Conservation (phyloP, 1,140 invertebrate genomes). For the Leptinotarsa undecemlineata region DNA sequence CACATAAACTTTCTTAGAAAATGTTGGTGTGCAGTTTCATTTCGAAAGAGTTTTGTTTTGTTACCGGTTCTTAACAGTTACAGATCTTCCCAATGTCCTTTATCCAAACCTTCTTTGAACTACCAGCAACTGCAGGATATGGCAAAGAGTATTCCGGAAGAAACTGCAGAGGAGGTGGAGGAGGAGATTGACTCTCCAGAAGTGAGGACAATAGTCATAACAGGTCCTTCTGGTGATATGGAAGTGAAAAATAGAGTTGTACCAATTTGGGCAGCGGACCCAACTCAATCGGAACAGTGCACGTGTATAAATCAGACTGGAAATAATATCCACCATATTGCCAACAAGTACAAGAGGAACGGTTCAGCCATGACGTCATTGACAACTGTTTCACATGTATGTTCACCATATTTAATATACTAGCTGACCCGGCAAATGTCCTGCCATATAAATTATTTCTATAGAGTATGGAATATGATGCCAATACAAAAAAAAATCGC, state of each 20-base stretch:
- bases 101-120: constrained; percentile 44
- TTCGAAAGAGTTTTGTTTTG: too few relatives aligned
- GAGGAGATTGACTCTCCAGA: constrained; percentile 30
- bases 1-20: too few relatives aligned
- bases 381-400: constrained; percentile 24
- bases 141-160: constrained; percentile 49
- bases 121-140: constrained; percentile 50
- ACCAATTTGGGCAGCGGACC: constrained; percentile 46
- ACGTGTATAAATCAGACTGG: constrained; percentile 40
- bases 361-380: constrained; percentile 24
- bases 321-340: constrained; percentile 44
- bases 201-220: constrained; percentile 36
- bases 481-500: too few relatives aligned
- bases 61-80: constrained; percentile 29
- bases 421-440: too few relatives aligned
- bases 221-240: constrained; percentile 47
- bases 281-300: constrained; percentile 37
- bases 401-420: too few relatives aligned
- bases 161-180: constrained; percentile 42
- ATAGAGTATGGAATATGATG: too few relatives aligned
- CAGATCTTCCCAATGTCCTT: constrained; percentile 43
- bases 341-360: constrained; percentile 42
- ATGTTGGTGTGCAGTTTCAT: too few relatives aligned
- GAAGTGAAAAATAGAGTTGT: constrained; percentile 36
- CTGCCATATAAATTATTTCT: too few relatives aligned